phyloP scores from a whole-genome alignment of 2,113 vertebrate genomes.

The Xiphophorus hellerii region DNA sequence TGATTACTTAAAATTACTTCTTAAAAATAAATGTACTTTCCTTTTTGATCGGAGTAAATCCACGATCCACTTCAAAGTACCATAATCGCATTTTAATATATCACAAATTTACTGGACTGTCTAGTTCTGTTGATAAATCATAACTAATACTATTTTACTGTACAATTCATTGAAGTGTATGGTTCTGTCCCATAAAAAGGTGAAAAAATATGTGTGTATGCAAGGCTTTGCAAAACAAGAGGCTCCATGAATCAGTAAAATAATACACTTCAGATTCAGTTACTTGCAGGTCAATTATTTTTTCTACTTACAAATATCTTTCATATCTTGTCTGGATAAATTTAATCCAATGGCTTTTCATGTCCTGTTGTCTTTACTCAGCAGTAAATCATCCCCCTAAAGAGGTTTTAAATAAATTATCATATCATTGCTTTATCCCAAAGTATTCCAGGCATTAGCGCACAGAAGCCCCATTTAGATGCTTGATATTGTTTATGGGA shows the following conservation, averaged over 20 bases:
- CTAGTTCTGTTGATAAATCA: neutral
- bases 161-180: neutral
- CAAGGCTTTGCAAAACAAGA: neutral
- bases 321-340: no score
- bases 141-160: neutral
- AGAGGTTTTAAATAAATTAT: neutral
- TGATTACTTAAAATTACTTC: neutral
- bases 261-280: neutral
- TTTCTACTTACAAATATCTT: neutral
- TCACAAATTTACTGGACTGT: neutral
- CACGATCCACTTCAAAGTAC: neutral
- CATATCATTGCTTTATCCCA: conserved; percentile 7
- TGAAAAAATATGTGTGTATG: neutral
- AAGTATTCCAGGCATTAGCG: neutral
- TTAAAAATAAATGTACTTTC: no score
- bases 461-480: neutral
- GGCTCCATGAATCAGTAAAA: neutral
- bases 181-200: neutral
- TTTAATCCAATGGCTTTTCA: neutral
- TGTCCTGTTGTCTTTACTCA: neutral
- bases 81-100: neutral
- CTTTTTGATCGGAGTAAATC: neutral
- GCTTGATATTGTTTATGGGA: conserved; percentile 25
- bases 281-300: neutral
- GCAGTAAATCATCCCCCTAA: neutral